Conservation (phyloP, 1,140 invertebrate genomes). For the Heterodera schachtii region DNA sequence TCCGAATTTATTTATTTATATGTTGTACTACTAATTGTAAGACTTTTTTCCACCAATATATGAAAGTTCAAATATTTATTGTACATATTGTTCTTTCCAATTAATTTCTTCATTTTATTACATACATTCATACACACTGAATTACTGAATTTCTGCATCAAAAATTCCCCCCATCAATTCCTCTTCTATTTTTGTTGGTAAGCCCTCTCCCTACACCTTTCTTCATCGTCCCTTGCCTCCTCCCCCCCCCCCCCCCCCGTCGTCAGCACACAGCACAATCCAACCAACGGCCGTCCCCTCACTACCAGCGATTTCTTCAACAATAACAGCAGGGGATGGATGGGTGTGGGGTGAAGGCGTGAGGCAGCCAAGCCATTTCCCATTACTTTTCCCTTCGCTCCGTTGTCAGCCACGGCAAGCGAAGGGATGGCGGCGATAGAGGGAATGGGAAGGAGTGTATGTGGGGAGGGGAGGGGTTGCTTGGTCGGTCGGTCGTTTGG, state of each 20-base stretch:
- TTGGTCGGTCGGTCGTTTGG: not conserved
- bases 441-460: no score
- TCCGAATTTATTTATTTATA: no score
- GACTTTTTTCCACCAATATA: no score
- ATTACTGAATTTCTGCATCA: no score
- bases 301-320: conserved; percentile 3
- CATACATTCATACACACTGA: no score
- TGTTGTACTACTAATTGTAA: no score
- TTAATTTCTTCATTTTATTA: no score
- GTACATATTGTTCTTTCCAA: no score
- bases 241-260: no score
- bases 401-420: not conserved
- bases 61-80: no score
- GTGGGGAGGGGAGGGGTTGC: not conserved
- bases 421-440: not conserved
- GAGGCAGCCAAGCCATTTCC: not conserved
- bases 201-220: not conserved
- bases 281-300: not conserved
- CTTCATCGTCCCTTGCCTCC: not conserved
- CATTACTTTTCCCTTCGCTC: conserved; percentile 1
- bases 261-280: not conserved
- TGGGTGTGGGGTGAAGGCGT: not conserved
- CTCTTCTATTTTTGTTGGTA: not conserved
- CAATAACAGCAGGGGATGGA: not conserved
- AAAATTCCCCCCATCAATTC: not conserved